Base-by-base conservation (phyloP, 2,113 vertebrate species). In the Pangasianodon gigas region DNA sequence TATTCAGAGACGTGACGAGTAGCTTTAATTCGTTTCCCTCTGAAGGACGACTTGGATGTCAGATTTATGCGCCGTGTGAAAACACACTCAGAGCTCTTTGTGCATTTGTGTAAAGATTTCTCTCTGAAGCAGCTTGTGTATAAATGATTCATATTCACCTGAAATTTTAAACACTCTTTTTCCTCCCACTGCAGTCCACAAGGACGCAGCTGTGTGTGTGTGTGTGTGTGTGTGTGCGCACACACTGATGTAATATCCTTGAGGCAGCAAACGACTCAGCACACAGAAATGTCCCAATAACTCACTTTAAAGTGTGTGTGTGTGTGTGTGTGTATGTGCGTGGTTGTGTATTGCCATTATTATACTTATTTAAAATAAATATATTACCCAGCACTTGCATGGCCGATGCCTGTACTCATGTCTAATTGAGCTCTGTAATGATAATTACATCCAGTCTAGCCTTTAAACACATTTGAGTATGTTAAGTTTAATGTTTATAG, bases 111-210 rank as follows among this genome's bases (percentile, higher is more conserved):
- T 62, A 44, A 56, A 86, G 80, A 56, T 86, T 89, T 86, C 79
- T 89, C 71, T 79, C n/a, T 77, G 79, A 84, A 88, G 80, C 89
- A 89, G 81, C 86, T 81, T 86, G 29, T 52, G 52, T 48, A 90
- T 93, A 67, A 93, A 93, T 90, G 83, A 93, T 93, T 90, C 83
- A 93, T 92, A 69, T 77, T 69, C 48, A 51, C 84, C 85, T 92
- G 85, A 90, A 89, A 91, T 84, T 91, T 90, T 87, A 89, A 93
- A 90, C 65, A 67, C 77, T 54, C 75, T 41, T 71, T 52, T 90
- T 90, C 71, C 89, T 91, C 84, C 67, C 81, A 58, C 85, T 44
- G 84, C 74, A 89, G 79, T 79, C n/a, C 52, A 83, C 62, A 51
- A 86, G 48, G n/a, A 74, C 51, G 13, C 37, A 24, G 26, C n/a